Conservation (phyloP, 1,140 invertebrate genomes). For the Pseudobourletiella spinata region DNA sequence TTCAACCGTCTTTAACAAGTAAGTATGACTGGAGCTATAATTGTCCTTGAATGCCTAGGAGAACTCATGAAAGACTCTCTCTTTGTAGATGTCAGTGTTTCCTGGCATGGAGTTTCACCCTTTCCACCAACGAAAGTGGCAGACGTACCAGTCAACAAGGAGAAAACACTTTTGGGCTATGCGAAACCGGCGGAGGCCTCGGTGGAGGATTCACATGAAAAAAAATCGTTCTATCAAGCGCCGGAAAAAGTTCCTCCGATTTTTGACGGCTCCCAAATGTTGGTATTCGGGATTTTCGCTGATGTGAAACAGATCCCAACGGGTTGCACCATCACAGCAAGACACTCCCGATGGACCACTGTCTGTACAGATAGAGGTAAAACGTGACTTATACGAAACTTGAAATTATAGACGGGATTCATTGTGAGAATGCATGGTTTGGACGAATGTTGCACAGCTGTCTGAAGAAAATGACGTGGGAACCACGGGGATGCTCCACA, state of each 20-base stretch:
- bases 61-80: background rate
- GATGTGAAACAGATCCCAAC: conserved; percentile 7
- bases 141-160: conserved; percentile 6
- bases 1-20: conserved; percentile 40
- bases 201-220: background rate
- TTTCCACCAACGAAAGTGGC: background rate
- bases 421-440: background rate
- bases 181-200: conserved; percentile 17
- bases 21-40: conserved; percentile 13
- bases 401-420: background rate
- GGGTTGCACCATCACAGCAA: conserved; percentile 21
- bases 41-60: too few species aligned
- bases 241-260: conserved; percentile 27
- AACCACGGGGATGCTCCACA: conserved; percentile 22
- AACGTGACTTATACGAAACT: background rate
- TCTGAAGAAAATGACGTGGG: conserved; percentile 12
- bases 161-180: conserved; percentile 30
- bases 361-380: conserved; percentile 17
- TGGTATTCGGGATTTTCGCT: conserved; percentile 30
- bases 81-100: background rate
- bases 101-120: background rate
- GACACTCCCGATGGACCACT: conserved; percentile 32
- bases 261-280: conserved; percentile 32
- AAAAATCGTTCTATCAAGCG: conserved; percentile 9
- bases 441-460: background rate